A percentile compares a stretch with the other conserved stretches of the same genome.
Evolutionary conservation across 2,888 invertebrate species (phyloP).

Genomic region (Morpho helenor): DNA sequence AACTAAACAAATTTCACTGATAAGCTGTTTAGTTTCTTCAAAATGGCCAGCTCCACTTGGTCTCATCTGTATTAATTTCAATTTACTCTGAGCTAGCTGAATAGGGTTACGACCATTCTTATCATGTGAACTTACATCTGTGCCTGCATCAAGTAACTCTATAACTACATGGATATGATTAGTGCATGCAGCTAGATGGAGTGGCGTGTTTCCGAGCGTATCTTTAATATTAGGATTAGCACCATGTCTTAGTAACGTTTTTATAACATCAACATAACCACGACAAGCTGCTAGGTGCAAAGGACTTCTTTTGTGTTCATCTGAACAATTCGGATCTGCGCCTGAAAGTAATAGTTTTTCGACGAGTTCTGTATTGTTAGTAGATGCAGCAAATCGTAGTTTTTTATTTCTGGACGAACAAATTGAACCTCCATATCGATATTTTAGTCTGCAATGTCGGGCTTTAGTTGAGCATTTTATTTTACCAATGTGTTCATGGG

Average conservation of each 20-base stretch:
- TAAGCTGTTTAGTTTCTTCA: slow-evolving; percentile 78
- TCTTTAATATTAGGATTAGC: slow-evolving; percentile 94
- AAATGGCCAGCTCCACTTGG: slow-evolving; percentile 74
- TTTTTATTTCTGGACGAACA: slow-evolving; percentile 74
- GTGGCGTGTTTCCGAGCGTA: slow-evolving; percentile 91
- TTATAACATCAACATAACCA: slow-evolving; percentile 89
- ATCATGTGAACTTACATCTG: slow-evolving; percentile 87
- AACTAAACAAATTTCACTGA: slow-evolving; percentile 81
- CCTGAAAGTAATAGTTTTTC: slow-evolving; percentile 82
- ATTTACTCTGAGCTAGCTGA: slow-evolving; percentile 90
- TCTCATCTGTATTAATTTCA: slow-evolving; percentile 82
- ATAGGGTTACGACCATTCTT: slow-evolving; percentile 90
- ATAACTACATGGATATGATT: slow-evolving; percentile 87
- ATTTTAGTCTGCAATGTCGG: slow-evolving; percentile 62
- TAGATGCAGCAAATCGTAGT: slow-evolving; percentile 85
- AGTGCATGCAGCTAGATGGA: slow-evolving; percentile 93
- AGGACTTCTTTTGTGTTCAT: slow-evolving; percentile 88
- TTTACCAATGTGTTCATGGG: slow-evolving; percentile 70
- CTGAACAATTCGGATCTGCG: slow-evolving; percentile 88
- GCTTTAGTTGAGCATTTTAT: slow-evolving; percentile 69
- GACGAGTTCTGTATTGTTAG: slow-evolving; percentile 86
- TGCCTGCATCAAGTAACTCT: slow-evolving; percentile 89
- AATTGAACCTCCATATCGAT: slow-evolving; percentile 57
- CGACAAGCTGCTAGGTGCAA: slow-evolving; percentile 93
- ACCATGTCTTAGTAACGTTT: slow-evolving; percentile 85